Evolutionary conservation across 2,888 invertebrate species (phyloP).

Genomic region (Deilephila porcellus): DNA sequence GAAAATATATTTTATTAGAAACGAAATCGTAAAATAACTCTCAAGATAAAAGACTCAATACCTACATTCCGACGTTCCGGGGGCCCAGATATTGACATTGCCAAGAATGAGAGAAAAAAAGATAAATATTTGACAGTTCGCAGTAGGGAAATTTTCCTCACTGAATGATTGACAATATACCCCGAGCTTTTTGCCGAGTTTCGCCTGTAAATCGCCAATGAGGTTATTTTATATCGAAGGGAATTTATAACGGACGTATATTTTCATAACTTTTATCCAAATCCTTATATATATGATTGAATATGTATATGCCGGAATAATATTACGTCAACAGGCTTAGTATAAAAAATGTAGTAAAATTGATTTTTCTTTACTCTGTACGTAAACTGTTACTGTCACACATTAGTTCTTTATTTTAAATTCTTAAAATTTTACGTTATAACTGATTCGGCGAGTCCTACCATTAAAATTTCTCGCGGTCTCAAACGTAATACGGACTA

Average conservation of each 20-base stretch:
- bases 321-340: background rate
- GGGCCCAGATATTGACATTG: slow-evolving; percentile 66
- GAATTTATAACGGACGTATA: slow-evolving; percentile 42
- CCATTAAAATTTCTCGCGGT: slow-evolving; percentile 18
- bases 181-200: slow-evolving; percentile 54
- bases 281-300: slow-evolving; percentile 13
- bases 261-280: slow-evolving; percentile 24
- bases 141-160: slow-evolving; percentile 59
- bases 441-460: background rate
- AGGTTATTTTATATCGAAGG: slow-evolving; percentile 49
- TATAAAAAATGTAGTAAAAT: background rate
- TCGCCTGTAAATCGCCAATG: slow-evolving; percentile 53
- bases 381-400: background rate
- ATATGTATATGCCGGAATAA: slow-evolving; percentile 8
- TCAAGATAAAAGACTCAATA: slow-evolving; percentile 61
- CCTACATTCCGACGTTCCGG: slow-evolving; percentile 62
- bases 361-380: background rate
- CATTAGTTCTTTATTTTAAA: background rate
- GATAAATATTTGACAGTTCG: slow-evolving; percentile 72
- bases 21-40: slow-evolving; percentile 61
- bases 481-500: background rate
- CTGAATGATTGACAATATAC: slow-evolving; percentile 67
- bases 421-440: background rate
- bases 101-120: slow-evolving; percentile 61
- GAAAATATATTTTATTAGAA: slow-evolving; percentile 55